These are phyloP conservation scores for Holocentrus rufus DNA, from an alignment of 2,797 vertebrate species.

Conservation along the genomic window DNA sequence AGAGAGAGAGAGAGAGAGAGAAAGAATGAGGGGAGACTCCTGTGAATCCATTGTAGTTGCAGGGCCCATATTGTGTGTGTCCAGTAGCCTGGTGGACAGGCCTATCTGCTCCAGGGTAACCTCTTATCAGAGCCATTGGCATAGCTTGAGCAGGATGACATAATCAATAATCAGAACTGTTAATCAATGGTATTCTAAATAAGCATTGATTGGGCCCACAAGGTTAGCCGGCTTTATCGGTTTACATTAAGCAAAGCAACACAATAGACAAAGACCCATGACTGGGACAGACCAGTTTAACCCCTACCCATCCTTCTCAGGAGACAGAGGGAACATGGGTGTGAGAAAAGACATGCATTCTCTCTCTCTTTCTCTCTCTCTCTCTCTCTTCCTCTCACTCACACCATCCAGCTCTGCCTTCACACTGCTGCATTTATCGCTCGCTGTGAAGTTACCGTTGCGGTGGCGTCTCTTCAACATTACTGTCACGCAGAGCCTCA, in stretches of 20 bases:
- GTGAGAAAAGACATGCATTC: neutral
- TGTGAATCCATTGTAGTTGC: conserved; percentile 25
- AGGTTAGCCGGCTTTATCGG: conserved; percentile 86
- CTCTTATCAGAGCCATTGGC: conserved; percentile 81
- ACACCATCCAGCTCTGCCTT: neutral
- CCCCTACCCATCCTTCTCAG: conserved; percentile 53
- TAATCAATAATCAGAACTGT: conserved; percentile 89
- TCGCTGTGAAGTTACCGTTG: conserved; percentile 44
- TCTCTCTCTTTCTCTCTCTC: neutral
- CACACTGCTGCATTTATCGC: conserved; percentile 18
- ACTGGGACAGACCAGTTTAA: conserved; percentile 66
- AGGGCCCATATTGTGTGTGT: conserved; percentile 12
- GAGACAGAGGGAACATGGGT: conserved; percentile 32
- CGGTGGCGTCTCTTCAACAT: conserved; percentile 60
- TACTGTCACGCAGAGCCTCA: conserved; percentile 69
- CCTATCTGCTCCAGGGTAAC: conserved; percentile 76
- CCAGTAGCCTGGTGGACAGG: conserved; percentile 55
- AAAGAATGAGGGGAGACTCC: conserved; percentile 16
- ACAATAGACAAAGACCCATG: conserved; percentile 78
- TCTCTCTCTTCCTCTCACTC: conserved; percentile 5
- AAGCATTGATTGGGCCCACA: conserved; percentile 84
- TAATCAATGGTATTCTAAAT: conserved; percentile 88
- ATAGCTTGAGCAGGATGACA: conserved; percentile 82
- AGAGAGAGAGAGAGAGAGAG: neutral
- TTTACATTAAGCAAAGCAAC: conserved; percentile 85